Percentiles rank a stretch among this genome's conserved stretches.
Evolutionary conservation across 2,888 invertebrate species (phyloP).

Genomic region (Cephus nigrinus): DNA sequence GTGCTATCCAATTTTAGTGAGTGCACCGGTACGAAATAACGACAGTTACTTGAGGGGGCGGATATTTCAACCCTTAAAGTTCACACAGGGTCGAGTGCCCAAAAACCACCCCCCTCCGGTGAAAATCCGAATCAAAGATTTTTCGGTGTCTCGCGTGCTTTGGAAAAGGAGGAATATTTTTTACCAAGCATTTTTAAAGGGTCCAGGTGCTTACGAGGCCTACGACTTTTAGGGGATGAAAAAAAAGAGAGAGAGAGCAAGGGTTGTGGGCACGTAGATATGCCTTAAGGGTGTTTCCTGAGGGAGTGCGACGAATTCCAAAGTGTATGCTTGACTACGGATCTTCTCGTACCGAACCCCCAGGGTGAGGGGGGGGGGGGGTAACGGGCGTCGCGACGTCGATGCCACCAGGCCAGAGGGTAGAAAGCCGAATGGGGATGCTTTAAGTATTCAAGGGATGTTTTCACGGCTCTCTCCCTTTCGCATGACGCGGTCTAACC

Average conservation of each 20-base stretch:
- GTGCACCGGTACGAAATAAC: conserved; percentile 59
- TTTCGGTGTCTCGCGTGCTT: background rate
- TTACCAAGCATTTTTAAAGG: background rate
- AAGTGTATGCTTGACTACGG: background rate
- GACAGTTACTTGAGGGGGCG: background rate
- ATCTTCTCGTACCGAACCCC: background rate
- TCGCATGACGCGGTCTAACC: conserved; percentile 36
- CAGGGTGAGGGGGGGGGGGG: background rate
- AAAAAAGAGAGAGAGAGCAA: background rate
- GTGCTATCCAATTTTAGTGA: conserved; percentile 57
- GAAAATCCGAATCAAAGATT: background rate
- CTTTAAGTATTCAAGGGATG: conserved; percentile 45
- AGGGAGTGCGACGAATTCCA: background rate
- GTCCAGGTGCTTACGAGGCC: background rate
- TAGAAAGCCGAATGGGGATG: background rate
- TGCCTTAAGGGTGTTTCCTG: background rate
- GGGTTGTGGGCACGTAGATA: background rate
- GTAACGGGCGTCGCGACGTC: background rate
- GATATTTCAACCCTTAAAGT: background rate
- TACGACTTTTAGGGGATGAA: background rate
- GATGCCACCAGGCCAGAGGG: background rate
- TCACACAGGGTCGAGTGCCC: background rate
- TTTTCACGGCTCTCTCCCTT: conserved; percentile 48
- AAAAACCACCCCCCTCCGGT: background rate
- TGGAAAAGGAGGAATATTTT: background rate